A percentile compares a stretch with the other conserved stretches of the same genome.
Evolutionary conservation across 2,797 vertebrate genomes (phyloP).

Genomic region (Pantherophis alleghaniensis): DNA sequence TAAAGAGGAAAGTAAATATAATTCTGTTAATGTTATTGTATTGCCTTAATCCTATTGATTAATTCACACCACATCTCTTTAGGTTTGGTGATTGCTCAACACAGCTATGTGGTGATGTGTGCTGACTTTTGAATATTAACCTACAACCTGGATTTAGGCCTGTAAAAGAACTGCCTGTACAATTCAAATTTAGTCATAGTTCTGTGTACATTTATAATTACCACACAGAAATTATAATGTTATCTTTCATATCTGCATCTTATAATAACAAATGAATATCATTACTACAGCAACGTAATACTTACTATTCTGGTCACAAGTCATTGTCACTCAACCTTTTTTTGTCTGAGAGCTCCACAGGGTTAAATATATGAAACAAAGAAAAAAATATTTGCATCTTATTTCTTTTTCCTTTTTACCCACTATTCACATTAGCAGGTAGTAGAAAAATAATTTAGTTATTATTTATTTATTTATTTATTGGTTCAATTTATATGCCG

Average conservation of each 20-base stretch:
- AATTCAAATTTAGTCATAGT: conserved; percentile 38
- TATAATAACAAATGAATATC: conserved; percentile 25
- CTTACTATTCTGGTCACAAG: conserved; percentile 22
- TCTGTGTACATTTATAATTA: conserved; percentile 46
- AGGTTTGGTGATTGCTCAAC: conserved; percentile 34
- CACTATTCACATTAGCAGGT: background rate
- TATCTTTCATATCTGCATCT: conserved; percentile 32
- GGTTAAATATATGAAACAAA: conserved; percentile 6
- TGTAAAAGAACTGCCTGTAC: conserved; percentile 38
- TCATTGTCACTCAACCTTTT: background rate
- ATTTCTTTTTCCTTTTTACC: conserved; percentile 7
- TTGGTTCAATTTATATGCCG: no score
- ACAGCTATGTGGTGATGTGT: conserved; percentile 25
- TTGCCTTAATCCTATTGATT: conserved; percentile 29
- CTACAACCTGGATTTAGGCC: conserved; percentile 26
- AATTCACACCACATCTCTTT: conserved; percentile 25
- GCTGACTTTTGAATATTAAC: conserved; percentile 36
- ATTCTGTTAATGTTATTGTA: conserved; percentile 39
- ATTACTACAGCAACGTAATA: conserved; percentile 17
- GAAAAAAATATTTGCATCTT: background rate
- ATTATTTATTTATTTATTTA: background rate
- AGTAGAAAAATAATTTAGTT: background rate
- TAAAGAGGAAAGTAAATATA: conserved; percentile 34
- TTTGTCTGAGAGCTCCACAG: conserved; percentile 36
- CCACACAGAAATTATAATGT: conserved; percentile 37